Evolutionary conservation across 2,888 invertebrate species (phyloP).

Genomic region (Drosophila borealis): DNA sequence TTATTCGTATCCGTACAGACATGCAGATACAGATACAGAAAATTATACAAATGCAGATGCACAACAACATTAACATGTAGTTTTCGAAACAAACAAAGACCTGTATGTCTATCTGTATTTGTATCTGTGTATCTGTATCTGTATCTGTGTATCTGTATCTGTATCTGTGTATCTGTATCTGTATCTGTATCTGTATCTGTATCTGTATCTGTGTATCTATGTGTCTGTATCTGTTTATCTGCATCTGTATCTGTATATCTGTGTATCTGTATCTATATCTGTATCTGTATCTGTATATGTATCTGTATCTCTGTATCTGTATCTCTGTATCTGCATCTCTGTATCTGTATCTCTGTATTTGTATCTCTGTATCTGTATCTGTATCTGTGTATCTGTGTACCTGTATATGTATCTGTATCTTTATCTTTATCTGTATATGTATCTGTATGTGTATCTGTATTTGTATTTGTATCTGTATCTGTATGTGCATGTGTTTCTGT

Average conservation of each 20-base stretch:
- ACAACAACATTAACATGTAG: too few relatives aligned
- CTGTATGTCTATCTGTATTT: neutral
- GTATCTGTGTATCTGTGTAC: neutral
- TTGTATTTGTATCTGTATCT: slow-evolving; percentile 1
- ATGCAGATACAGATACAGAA: too few relatives aligned
- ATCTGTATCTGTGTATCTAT: slow-evolving; percentile 1
- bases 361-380: slow-evolving; percentile 3
- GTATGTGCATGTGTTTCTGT: slow-evolving; percentile 1
- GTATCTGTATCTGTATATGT: slow-evolving; percentile 2
- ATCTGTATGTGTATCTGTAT: slow-evolving; percentile 1
- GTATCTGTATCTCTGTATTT: slow-evolving; percentile 2
- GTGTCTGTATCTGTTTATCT: neutral
- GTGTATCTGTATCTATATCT: slow-evolving; percentile 2
- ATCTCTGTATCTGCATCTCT: slow-evolving; percentile 2
- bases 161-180: neutral
- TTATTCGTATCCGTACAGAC: neutral
- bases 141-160: neutral
- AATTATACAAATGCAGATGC: too few relatives aligned
- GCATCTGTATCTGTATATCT: slow-evolving; percentile 3
- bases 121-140: neutral
- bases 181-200: slow-evolving; percentile 1
- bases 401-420: slow-evolving; percentile 1
- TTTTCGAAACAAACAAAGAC: too few relatives aligned
- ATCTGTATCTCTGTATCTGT: slow-evolving; percentile 3
- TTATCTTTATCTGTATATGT: slow-evolving; percentile 1